These are phyloP conservation scores for Enteromius mattozi DNA, from an alignment of 2,797 vertebrate species.

Conservation along the genomic window DNA sequence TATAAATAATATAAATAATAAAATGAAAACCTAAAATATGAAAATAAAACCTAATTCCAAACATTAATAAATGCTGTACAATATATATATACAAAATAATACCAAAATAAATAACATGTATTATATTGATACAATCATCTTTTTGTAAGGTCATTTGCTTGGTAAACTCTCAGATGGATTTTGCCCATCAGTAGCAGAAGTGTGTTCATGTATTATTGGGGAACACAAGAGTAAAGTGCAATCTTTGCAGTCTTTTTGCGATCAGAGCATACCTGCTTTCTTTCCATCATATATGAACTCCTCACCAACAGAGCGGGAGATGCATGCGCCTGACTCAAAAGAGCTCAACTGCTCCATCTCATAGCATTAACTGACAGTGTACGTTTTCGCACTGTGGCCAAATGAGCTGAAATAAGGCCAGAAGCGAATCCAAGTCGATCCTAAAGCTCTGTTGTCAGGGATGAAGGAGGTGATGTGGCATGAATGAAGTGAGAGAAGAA, in stretches of 20 bases:
- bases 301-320: not conserved
- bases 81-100: not conserved
- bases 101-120: not conserved
- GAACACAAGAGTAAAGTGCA: not conserved
- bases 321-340: not conserved
- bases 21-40: not conserved
- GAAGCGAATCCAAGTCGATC: not conserved
- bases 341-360: not conserved
- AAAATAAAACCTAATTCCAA: not conserved
- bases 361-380: not conserved
- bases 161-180: not conserved
- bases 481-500: conserved; percentile 50
- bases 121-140: not conserved
- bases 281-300: not conserved
- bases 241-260: not conserved
- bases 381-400: too few species aligned
- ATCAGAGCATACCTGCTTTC: not conserved
- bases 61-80: not conserved
- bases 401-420: not conserved
- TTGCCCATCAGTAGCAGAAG: not conserved
- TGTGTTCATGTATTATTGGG: not conserved
- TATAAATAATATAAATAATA: too few species aligned
- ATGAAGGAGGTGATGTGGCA: conserved; percentile 42
- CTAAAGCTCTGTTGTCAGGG: conserved; percentile 11
- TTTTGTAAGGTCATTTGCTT: not conserved